Conservation (phyloP, 2,113 vertebrate species). For the Trachemys scripta region DNA sequence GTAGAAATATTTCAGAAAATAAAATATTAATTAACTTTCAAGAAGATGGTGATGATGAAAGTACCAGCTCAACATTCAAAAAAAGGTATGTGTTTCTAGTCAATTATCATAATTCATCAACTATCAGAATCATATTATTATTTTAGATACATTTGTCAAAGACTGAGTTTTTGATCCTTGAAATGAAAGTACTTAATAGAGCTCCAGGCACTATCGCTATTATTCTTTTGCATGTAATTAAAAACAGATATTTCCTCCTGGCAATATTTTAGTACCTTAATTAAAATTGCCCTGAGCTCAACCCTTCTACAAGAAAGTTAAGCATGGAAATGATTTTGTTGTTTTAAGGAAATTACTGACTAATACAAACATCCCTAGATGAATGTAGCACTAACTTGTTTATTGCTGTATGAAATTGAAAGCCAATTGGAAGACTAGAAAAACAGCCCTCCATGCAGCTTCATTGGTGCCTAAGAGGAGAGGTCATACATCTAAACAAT, state of each 20-base stretch:
- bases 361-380: neutral
- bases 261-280: slow-evolving; percentile 5
- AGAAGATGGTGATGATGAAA: slow-evolving; percentile 63
- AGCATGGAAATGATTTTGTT: slow-evolving; percentile 2
- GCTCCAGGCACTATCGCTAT: neutral
- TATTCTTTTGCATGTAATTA: slow-evolving; percentile 1
- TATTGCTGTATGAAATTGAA: neutral
- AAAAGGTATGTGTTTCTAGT: slow-evolving; percentile 71
- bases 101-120: slow-evolving; percentile 39
- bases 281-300: slow-evolving; percentile 11
- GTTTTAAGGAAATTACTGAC: neutral
- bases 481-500: neutral
- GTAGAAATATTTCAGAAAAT: slow-evolving; percentile 47
- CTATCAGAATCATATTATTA: neutral
- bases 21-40: slow-evolving; percentile 53
- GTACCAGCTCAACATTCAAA: slow-evolving; percentile 56
- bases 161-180: neutral
- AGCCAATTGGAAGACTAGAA: neutral
- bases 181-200: neutral
- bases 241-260: neutral
- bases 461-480: neutral
- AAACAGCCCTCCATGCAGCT: neutral
- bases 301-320: neutral
- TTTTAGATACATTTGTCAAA: slow-evolving; percentile 32
- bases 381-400: neutral